These are phyloP conservation scores for Cyanoramphus novaezelandiae DNA, from an alignment of 2,113 vertebrate genomes.

Conservation along the genomic window DNA sequence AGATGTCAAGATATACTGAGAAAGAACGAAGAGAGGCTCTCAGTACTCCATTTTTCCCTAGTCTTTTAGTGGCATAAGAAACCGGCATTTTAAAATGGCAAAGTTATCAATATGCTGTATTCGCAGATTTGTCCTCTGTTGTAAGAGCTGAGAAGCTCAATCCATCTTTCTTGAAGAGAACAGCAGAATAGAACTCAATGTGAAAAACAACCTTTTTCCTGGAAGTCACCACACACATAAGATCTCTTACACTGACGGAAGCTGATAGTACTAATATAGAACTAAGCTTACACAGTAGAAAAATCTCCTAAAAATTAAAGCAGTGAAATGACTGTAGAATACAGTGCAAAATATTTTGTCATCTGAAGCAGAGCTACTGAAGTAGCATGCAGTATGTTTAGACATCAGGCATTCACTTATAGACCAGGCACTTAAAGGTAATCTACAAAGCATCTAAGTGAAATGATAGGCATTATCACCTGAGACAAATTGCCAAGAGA, in stretches of 20 bases:
- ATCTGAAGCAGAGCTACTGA: neutral
- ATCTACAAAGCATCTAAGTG: neutral
- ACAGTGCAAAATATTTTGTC: neutral
- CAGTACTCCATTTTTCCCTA: neutral
- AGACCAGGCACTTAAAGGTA: neutral
- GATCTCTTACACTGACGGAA: neutral
- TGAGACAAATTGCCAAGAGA: slow-evolving; percentile 83
- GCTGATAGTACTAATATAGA: neutral
- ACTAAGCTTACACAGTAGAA: neutral
- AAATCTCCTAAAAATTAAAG: neutral
- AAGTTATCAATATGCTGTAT: neutral
- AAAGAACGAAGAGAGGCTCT: neutral
- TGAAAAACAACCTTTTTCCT: neutral
- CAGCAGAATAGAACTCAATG: neutral
- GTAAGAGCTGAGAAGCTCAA: neutral
- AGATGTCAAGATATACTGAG: neutral
- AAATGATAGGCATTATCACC: slow-evolving; percentile 67
- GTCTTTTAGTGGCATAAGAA: neutral
- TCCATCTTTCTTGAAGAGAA: neutral
- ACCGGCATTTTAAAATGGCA: neutral
- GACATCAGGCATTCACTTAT: neutral
- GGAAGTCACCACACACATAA: neutral
- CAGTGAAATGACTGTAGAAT: neutral
- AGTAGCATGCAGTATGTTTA: neutral
- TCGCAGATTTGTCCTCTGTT: neutral